Evolutionary conservation across 2,888 invertebrate species (phyloP).

Genomic region (Chelonus formosanus): DNA sequence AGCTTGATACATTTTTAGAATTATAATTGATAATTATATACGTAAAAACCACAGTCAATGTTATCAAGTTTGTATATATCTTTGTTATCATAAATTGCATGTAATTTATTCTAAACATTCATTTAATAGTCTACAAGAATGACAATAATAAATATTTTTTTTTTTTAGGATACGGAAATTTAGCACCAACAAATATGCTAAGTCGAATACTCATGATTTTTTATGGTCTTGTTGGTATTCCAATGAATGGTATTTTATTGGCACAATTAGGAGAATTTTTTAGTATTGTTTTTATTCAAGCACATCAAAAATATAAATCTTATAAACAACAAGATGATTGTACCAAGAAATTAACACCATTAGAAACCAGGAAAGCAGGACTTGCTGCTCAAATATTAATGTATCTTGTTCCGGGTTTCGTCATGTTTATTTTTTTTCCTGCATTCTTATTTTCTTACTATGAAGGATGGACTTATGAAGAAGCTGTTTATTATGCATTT

Average conservation of each 20-base stretch:
- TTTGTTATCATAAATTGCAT: too few relatives aligned
- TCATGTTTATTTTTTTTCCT: slow-evolving; percentile 87
- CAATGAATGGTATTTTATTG: slow-evolving; percentile 77
- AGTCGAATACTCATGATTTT: slow-evolving; percentile 87
- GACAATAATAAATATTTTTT: neutral
- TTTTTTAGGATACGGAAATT: slow-evolving; percentile 83
- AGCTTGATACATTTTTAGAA: too few relatives aligned
- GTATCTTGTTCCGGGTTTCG: slow-evolving; percentile 88
- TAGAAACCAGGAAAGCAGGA: slow-evolving; percentile 70
- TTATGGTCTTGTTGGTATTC: slow-evolving; percentile 87
- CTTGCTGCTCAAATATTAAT: slow-evolving; percentile 82
- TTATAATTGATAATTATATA: too few relatives aligned
- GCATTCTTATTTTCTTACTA: slow-evolving; percentile 84
- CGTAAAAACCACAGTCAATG: too few relatives aligned
- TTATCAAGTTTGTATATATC: too few relatives aligned
- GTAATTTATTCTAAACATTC: neutral
- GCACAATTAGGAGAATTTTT: slow-evolving; percentile 82
- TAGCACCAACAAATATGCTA: slow-evolving; percentile 82
- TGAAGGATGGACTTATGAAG: slow-evolving; percentile 86
- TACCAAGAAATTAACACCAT: slow-evolving; percentile 50
- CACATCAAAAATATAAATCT: slow-evolving; percentile 83
- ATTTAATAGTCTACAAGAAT: neutral
- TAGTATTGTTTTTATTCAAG: slow-evolving; percentile 73
- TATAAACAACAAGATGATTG: slow-evolving; percentile 68
- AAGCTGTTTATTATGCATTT: slow-evolving; percentile 87